Conservation (phyloP, 2,797 vertebrate species). For the Macrochelys suwanniensis region DNA sequence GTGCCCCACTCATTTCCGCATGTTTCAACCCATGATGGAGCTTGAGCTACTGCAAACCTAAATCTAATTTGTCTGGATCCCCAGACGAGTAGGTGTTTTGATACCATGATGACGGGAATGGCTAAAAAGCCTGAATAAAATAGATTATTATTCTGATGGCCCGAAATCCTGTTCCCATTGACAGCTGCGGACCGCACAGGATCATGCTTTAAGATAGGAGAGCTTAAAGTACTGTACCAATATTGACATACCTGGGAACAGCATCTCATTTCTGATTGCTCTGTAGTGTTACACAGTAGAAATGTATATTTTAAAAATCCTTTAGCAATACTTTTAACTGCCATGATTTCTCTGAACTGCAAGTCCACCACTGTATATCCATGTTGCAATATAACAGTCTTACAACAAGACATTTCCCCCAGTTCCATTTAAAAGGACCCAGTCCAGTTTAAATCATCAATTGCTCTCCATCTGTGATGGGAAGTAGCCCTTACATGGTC, state of each 20-base stretch:
- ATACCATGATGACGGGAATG: background rate
- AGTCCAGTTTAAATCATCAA: background rate
- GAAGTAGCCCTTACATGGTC: background rate
- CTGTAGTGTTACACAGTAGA: background rate
- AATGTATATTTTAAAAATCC: background rate
- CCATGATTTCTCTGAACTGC: background rate
- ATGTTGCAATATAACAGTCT: background rate
- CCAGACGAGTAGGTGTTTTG: background rate
- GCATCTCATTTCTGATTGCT: background rate
- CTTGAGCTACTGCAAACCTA: background rate
- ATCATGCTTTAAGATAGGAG: background rate
- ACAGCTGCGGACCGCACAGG: background rate
- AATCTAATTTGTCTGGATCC: background rate
- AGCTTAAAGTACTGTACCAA: background rate
- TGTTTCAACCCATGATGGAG: background rate
- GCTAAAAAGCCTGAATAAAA: background rate
- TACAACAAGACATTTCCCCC: background rate
- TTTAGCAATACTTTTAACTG: background rate
- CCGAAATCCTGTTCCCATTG: background rate
- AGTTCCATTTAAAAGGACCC: background rate
- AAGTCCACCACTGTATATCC: background rate
- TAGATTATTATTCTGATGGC: background rate
- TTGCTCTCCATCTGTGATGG: too few relatives aligned
- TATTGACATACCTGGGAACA: rapidly evolving
- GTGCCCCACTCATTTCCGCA: background rate